These are phyloP conservation scores for Neomonachus schauinslandi DNA, from an alignment of 2,113 vertebrate species.

Conservation along the genomic window DNA sequence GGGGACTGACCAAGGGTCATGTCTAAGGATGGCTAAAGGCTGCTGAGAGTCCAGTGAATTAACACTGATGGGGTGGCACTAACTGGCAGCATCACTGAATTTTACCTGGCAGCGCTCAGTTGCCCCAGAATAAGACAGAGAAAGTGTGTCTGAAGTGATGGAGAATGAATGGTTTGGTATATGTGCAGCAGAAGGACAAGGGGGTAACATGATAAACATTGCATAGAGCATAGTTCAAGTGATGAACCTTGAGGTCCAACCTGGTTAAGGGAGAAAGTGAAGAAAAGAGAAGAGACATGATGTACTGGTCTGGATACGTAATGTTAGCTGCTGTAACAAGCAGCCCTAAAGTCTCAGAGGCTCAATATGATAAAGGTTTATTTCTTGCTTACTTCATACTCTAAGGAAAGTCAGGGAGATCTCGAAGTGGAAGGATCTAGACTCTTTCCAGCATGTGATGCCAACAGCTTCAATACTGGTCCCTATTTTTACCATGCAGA, in stretches of 20 bases:
- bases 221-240: neutral
- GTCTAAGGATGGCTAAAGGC: neutral
- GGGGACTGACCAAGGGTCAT: neutral
- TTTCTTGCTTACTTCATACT: neutral
- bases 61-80: neutral
- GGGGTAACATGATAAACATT: neutral
- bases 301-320: neutral
- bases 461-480: neutral
- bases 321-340: neutral
- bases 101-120: neutral
- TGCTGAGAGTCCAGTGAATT: neutral
- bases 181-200: neutral
- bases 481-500: neutral
- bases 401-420: neutral
- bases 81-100: neutral
- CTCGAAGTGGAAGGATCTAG: neutral
- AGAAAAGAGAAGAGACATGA: neutral
- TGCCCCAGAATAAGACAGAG: neutral
- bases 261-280: neutral
- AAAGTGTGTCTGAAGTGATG: neutral
- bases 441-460: neutral
- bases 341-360: neutral
- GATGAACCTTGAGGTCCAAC: neutral
- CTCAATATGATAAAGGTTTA: neutral
- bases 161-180: neutral